Evolutionary conservation across 2,888 invertebrate species (phyloP), one percentile per base, ranked within the genome.

Genomic region (Pterostichus madidus): DNA sequence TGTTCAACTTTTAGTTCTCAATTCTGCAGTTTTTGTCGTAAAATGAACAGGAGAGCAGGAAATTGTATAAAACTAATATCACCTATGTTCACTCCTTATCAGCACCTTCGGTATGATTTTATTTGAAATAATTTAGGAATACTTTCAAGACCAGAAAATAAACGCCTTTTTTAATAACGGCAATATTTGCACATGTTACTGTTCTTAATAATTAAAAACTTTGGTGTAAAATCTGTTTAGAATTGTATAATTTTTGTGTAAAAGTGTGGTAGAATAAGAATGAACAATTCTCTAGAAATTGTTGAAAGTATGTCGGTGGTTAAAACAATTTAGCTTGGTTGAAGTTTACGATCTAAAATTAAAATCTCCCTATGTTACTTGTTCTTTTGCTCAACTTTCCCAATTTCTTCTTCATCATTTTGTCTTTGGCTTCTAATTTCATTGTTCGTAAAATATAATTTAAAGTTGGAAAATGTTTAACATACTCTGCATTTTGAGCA

Each of bases 381-480:
- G 49, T 52, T 75, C 52, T 75, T 75, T 75, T 75, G 31, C 52
- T 13, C 52, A 49, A 75, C 46, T 75, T 75, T 75, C 46, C 24
- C 49, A 75, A 75, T 75, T 75, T 75, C 75, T 52, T 49, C 32
- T 52, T 75, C 75, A 75, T 75, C 75, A 75, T 75, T 75, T 75
- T 75, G 75, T 75, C 75, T 49, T 31, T 46, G 44, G 24, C 71
- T 46, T 75, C 64, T 64, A 64, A 64, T 64, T 64, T 64, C 64
- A 64, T 64, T 64, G 64, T 64, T 64, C 64, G 35, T 35, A 64
- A 79, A 79, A 79, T 59, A 79, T 61, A 79, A 79, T 79, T 79
- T 79, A 79, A 79, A 79, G 44, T 79, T 79, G 59, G 78, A 44
- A 61, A 79, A 79, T 79, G 61, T 79, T 79, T 79, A 79, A 61